Evolutionary conservation across 2,113 vertebrate genomes (phyloP).

Genomic region (Seriola rivoliana): DNA sequence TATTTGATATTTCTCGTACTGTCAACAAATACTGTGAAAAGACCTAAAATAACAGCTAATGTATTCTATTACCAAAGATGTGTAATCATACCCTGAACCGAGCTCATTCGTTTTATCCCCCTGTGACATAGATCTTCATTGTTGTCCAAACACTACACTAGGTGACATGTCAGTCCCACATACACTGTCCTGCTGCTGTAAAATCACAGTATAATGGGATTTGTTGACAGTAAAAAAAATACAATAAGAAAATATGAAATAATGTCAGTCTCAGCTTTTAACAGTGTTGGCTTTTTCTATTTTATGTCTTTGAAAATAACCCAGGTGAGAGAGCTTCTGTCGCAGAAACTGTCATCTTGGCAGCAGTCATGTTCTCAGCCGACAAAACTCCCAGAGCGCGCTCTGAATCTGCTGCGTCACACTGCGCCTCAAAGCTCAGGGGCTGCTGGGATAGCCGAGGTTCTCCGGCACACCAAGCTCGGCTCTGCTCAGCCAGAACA

Average conservation of each 20-base stretch:
- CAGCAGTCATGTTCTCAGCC: constrained; percentile 88
- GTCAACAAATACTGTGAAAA: too few relatives aligned
- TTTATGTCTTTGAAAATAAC: neutral
- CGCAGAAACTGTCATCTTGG: constrained; percentile 88
- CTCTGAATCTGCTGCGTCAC: constrained; percentile 88
- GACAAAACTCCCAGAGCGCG: constrained; percentile 88
- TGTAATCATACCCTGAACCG: too few relatives aligned
- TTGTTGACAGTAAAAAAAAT: neutral
- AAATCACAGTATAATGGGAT: too few relatives aligned
- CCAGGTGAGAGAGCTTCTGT: constrained; percentile 88
- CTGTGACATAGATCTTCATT: too few relatives aligned
- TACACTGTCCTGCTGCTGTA: too few relatives aligned
- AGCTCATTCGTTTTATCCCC: too few relatives aligned
- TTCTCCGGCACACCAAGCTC: constrained; percentile 83
- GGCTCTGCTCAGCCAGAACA: constrained; percentile 80
- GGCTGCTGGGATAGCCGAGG: constrained; percentile 83
- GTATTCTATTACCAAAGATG: too few relatives aligned
- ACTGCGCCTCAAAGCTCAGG: constrained; percentile 83
- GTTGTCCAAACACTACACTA: too few relatives aligned
- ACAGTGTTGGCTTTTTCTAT: neutral
- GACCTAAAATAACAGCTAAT: too few relatives aligned
- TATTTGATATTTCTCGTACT: too few relatives aligned
- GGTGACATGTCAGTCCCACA: too few relatives aligned
- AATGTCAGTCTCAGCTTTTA: neutral
- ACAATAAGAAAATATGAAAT: neutral